Percentiles rank a stretch among this genome's conserved stretches.
phyloP scores from a whole-genome alignment of 2,888 invertebrate genomes.

The Digitonthophagus gazella region DNA sequence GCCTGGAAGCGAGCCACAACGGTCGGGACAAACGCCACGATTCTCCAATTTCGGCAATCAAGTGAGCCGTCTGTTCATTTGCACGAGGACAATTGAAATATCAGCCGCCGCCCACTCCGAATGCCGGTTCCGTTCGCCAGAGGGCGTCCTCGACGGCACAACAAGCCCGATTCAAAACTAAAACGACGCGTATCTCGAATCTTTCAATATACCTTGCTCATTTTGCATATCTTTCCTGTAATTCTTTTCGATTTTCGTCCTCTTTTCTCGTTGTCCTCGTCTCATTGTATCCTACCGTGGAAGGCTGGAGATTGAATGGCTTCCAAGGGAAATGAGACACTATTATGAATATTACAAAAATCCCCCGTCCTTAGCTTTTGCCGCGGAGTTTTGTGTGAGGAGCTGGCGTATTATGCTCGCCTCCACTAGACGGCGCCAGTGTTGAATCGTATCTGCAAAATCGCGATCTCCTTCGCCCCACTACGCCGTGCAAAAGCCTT shows the following conservation, averaged over 20 bases:
- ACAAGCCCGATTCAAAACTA: background rate
- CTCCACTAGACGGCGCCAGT: conserved; percentile 35
- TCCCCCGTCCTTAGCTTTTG: conserved; percentile 34
- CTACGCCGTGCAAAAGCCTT: conserved; percentile 11
- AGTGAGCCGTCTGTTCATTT: conserved; percentile 27
- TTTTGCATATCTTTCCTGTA: background rate
- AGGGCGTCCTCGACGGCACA: background rate
- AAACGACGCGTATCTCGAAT: background rate
- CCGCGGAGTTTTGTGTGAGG: conserved; percentile 37
- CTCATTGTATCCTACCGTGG: conserved; percentile 20
- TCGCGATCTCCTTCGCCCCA: conserved; percentile 39
- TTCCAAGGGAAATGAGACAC: conserved; percentile 43
- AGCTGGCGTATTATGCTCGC: conserved; percentile 44
- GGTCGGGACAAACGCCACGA: conserved; percentile 3
- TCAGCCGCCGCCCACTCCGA: conserved; percentile 1
- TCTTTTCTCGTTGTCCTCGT: background rate
- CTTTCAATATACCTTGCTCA: background rate
- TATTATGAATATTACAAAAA: conserved; percentile 47
- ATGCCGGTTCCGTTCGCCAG: background rate
- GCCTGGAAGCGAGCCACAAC: conserved; percentile 6
- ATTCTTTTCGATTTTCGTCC: background rate
- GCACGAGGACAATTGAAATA: conserved; percentile 23
- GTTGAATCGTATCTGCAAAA: conserved; percentile 46
- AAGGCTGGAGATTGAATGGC: conserved; percentile 38
- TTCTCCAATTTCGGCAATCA: conserved; percentile 27